Evolutionary conservation across 2,113 vertebrate species (phyloP).

Genomic region (Cranoglanis bouderius): DNA sequence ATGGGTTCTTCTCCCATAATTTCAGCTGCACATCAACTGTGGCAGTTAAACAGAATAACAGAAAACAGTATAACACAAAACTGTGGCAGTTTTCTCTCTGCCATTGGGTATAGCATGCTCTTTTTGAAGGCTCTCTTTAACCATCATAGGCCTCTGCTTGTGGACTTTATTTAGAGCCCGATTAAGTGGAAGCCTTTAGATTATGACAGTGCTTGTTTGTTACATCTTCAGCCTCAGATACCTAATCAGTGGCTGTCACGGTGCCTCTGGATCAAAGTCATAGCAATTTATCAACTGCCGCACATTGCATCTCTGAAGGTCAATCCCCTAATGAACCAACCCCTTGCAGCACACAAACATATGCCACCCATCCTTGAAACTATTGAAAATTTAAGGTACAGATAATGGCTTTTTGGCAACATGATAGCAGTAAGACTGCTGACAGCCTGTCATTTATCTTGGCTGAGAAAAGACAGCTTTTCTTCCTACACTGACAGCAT

Average conservation of each 20-base stretch:
- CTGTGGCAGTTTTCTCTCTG: conserved; percentile 27
- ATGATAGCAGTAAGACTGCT: conserved; percentile 29
- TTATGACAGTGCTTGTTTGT: conserved; percentile 34
- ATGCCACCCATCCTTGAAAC: conserved; percentile 9
- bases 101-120: background rate
- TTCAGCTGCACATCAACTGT: conserved; percentile 22
- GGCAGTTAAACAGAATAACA: too few relatives aligned
- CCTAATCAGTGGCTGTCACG: conserved; percentile 53
- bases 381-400: conserved; percentile 20
- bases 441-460: conserved; percentile 42
- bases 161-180: conserved; percentile 46
- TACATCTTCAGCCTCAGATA: conserved; percentile 41
- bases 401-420: conserved; percentile 43
- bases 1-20: background rate
- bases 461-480: conserved; percentile 19
- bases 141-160: background rate
- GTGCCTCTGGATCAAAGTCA: conserved; percentile 40
- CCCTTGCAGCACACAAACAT: background rate
- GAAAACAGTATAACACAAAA: too few relatives aligned
- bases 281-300: conserved; percentile 42
- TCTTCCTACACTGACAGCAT: background rate
- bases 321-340: conserved; percentile 14
- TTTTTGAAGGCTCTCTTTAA: conserved; percentile 28
- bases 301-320: conserved; percentile 18
- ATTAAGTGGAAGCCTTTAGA: conserved; percentile 49